Evolutionary conservation across 2,888 invertebrate species (phyloP).

Genomic region (Acanthosepion pharaonis): DNA sequence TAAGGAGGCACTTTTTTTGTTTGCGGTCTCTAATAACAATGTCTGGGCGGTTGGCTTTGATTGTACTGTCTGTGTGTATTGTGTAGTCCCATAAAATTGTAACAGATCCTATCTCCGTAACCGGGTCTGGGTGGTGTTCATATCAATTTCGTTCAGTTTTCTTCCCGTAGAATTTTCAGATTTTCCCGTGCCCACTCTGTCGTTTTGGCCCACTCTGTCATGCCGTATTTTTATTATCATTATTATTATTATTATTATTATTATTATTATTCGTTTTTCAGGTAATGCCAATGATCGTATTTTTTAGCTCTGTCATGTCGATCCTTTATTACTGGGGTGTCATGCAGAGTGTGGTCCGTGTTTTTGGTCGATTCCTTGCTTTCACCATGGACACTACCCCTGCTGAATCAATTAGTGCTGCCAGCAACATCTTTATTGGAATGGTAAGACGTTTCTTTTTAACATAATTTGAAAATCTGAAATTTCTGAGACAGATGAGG

Average conservation of each 20-base stretch:
- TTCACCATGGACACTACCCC: slow-evolving; percentile 88
- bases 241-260: neutral
- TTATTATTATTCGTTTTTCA: slow-evolving; percentile 49
- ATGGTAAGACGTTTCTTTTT: slow-evolving; percentile 75
- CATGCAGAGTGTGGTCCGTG: slow-evolving; percentile 64
- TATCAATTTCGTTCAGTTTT: no score
- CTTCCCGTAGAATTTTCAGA: no score
- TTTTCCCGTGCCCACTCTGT: no score
- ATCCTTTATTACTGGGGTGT: slow-evolving; percentile 89
- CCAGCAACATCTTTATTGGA: slow-evolving; percentile 95
- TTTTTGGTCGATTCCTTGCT: slow-evolving; percentile 81
- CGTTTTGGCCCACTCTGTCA: no score
- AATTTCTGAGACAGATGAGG: no score
- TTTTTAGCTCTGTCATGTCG: slow-evolving; percentile 92
- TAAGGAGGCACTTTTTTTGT: no score
- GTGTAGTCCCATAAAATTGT: no score
- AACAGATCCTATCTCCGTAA: no score
- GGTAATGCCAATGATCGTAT: slow-evolving; percentile 88
- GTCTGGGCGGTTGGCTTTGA: no score
- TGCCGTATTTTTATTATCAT: neutral
- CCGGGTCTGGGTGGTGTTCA: no score
- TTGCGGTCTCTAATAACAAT: no score
- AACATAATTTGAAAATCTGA: neutral
- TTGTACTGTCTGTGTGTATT: no score
- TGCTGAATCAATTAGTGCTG: slow-evolving; percentile 90